phyloP scores from a whole-genome alignment of 23 tunicate species.

The Diplosoma virens region DNA sequence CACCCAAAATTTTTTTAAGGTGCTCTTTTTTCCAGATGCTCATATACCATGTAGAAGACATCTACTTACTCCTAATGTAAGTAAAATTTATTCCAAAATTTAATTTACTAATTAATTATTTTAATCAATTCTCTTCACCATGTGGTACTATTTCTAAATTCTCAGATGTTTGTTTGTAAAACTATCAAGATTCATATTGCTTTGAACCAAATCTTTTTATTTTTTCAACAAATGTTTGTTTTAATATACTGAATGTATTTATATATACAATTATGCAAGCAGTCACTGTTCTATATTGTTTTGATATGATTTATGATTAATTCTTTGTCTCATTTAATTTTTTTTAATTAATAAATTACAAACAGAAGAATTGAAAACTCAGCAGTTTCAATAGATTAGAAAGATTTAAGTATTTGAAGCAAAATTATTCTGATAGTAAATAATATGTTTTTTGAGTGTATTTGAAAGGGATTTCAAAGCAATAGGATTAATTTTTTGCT shows the following conservation, averaged over 20 bases:
- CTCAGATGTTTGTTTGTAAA: not conserved
- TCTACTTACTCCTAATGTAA: slow-evolving; percentile 62
- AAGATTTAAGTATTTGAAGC: no score
- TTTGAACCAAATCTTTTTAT: not conserved
- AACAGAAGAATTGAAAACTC: no score
- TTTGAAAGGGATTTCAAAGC: no score
- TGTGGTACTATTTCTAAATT: not conserved
- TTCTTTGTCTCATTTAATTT: no score
- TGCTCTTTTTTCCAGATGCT: slow-evolving; percentile 81
- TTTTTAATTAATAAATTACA: no score
- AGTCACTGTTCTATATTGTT: no score
- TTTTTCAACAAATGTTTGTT: not conserved
- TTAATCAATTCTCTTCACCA: not conserved
- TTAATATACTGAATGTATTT: not conserved
- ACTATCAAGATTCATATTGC: not conserved
- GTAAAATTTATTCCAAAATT: not conserved
- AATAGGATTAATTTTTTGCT: no score
- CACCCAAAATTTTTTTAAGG: slow-evolving; percentile 37
- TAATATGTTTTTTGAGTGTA: no score
- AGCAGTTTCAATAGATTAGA: no score
- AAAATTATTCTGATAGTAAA: no score
- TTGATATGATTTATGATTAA: no score
- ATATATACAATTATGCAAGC: no score
- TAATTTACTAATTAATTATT: not conserved
- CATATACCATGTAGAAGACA: slow-evolving; percentile 60